phyloP scores from a whole-genome alignment of 2,113 vertebrate genomes.

The Rhodinocichla rosea region DNA sequence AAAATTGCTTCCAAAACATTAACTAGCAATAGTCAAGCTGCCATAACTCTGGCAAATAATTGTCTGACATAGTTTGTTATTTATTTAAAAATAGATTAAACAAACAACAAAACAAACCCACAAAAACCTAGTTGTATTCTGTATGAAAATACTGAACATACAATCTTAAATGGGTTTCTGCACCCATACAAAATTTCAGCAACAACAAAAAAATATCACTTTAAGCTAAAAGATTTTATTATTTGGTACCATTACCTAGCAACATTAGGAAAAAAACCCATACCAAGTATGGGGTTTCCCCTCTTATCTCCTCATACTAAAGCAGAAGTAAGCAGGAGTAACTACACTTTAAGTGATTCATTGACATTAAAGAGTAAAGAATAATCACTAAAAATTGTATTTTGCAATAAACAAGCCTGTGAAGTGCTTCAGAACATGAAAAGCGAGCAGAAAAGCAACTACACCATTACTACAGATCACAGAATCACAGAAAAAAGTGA shows the following conservation, averaged over 20 bases:
- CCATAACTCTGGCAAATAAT: not conserved
- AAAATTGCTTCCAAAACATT: not conserved
- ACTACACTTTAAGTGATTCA: not conserved
- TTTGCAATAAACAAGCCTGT: not conserved
- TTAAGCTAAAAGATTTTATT: not conserved
- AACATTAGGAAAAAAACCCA: not conserved
- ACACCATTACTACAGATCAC: not conserved
- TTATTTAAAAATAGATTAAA: not conserved
- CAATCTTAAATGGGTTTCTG: not conserved
- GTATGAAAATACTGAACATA: not conserved
- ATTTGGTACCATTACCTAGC: not conserved
- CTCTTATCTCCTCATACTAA: not conserved
- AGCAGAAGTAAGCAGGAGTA: not conserved
- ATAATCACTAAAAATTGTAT: not conserved
- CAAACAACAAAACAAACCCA: not conserved
- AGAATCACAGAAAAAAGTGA: accelerated
- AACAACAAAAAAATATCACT: not conserved
- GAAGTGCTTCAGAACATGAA: not conserved
- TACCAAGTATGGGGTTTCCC: not conserved
- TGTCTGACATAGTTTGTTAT: not conserved
- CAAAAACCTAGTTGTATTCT: not conserved
- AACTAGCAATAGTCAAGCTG: not conserved
- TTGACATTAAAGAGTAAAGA: not conserved
- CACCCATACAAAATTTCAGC: not conserved
- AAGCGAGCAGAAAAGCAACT: not conserved